Percentiles rank a stretch among this genome's conserved stretches.
Conservation (phyloP, 2,113 vertebrate genomes). For the Vireo altiloquus region DNA sequence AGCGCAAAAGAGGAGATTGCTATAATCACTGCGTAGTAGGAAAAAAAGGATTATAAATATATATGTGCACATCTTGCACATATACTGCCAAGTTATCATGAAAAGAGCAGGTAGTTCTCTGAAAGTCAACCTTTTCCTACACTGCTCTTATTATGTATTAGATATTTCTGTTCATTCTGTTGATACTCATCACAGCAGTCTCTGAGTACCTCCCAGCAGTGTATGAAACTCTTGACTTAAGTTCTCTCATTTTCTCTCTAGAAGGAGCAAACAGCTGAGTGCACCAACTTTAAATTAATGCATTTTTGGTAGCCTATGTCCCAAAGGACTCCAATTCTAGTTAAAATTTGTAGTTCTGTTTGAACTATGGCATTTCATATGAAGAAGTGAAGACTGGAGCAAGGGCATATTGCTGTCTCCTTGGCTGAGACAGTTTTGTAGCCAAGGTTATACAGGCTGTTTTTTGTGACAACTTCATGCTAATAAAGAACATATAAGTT, state of each 20-base stretch:
- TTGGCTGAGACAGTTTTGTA: not conserved
- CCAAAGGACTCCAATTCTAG: not conserved
- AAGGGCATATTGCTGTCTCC: not conserved
- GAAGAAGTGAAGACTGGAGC: not conserved
- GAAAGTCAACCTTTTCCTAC: not conserved
- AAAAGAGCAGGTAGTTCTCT: not conserved
- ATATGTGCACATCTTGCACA: not conserved
- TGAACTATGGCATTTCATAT: not conserved
- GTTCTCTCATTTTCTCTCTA: slow-evolving; percentile 4
- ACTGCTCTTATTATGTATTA: not conserved
- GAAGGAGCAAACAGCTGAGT: not conserved
- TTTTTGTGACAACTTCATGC: not conserved
- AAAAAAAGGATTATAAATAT: not conserved
- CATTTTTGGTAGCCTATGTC: not conserved
- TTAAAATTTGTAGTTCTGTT: not conserved
- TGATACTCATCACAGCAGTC: slow-evolving; percentile 29
- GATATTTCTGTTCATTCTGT: slow-evolving; percentile 11
- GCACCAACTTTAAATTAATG: not conserved
- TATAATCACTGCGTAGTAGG: not conserved
- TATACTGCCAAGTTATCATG: not conserved
- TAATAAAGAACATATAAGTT: not conserved
- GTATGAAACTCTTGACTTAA: slow-evolving; percentile 33
- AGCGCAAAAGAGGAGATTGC: not conserved
- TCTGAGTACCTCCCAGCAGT: slow-evolving; percentile 8
- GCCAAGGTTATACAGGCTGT: not conserved